These are phyloP conservation scores for Drosophila recens DNA, from an alignment of 2,888 invertebrate species.

Conservation along the genomic window DNA sequence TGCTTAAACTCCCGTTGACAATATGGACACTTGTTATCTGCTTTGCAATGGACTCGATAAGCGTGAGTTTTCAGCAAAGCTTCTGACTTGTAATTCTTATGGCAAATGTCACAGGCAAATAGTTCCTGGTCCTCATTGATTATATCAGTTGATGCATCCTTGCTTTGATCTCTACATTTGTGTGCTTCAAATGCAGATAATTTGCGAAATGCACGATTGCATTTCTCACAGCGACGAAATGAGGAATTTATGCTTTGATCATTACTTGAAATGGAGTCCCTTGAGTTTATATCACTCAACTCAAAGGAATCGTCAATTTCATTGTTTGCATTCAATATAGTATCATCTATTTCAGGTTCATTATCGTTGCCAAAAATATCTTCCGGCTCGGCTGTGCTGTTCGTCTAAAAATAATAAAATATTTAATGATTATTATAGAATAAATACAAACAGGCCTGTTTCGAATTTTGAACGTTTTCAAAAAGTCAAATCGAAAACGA, in stretches of 20 bases:
- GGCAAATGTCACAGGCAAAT: constrained; percentile 30
- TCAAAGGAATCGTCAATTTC: constrained; percentile 14
- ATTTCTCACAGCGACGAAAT: constrained; percentile 21
- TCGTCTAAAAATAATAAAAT: not conserved
- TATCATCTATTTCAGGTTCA: constrained; percentile 16
- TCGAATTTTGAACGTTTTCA: too few species aligned
- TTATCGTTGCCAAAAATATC: not conserved
- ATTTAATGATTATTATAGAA: not conserved
- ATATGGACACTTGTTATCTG: constrained; percentile 38
- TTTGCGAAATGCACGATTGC: constrained; percentile 30
- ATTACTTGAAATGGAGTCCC: not conserved
- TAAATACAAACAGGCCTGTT: too few species aligned
- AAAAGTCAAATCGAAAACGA: too few species aligned
- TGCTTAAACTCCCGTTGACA: constrained; percentile 50
- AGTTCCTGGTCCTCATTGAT: not conserved
- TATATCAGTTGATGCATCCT: not conserved
- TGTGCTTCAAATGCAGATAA: constrained; percentile 20
- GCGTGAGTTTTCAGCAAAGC: constrained; percentile 24
- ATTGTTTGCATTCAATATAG: not conserved
- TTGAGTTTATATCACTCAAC: not conserved
- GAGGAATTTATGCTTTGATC: not conserved
- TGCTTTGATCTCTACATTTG: constrained; percentile 15
- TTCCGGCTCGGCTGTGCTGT: not conserved
- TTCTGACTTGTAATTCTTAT: constrained; percentile 29
- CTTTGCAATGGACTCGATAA: constrained; percentile 28